A percentile compares a stretch with the other conserved stretches of the same genome.
Evolutionary conservation across 2,797 vertebrate species (phyloP).

Genomic region (Acanthurus leucopareius): DNA sequence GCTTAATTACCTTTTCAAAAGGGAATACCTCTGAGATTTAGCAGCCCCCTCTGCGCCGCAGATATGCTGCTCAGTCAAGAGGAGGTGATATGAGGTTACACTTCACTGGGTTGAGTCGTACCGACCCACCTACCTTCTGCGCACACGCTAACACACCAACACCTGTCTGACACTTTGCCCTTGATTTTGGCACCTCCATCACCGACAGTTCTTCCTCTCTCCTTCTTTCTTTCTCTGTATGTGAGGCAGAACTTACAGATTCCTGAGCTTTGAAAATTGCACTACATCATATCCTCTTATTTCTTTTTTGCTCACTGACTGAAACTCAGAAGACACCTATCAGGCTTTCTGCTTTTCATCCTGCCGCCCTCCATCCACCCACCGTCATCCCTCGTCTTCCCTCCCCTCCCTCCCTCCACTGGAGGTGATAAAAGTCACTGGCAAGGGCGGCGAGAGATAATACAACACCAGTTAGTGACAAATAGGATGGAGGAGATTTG

Average conservation of each 20-base stretch:
- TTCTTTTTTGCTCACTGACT: constrained; percentile 30
- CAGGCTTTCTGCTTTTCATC: constrained; percentile 38
- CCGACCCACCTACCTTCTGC: constrained; percentile 66
- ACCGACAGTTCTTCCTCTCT: constrained; percentile 14
- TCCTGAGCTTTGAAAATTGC: constrained; percentile 24
- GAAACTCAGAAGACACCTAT: constrained; percentile 40
- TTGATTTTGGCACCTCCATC: constrained; percentile 56
- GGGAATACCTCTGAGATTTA: constrained; percentile 77
- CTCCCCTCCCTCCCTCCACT: constrained; percentile 1
- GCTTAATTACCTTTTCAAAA: constrained; percentile 82
- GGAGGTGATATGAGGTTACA: constrained; percentile 76
- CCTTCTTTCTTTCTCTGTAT: neutral
- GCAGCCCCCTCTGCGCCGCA: constrained; percentile 51
- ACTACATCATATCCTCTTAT: constrained; percentile 14
- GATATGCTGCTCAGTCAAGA: constrained; percentile 72
- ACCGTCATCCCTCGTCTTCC: constrained; percentile 38
- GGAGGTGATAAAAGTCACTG: constrained; percentile 67
- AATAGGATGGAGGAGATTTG: constrained; percentile 60
- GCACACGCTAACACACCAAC: constrained; percentile 36
- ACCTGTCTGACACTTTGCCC: constrained; percentile 60
- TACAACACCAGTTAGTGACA: constrained; percentile 66
- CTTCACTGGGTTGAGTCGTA: constrained; percentile 68
- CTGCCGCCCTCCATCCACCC: constrained; percentile 10
- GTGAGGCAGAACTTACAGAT: constrained; percentile 5
- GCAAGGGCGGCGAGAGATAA: constrained; percentile 63